A percentile compares a stretch with the other conserved stretches of the same genome.
Conservation (phyloP, 2,797 vertebrate species). For the Ammospiza maritima region DNA sequence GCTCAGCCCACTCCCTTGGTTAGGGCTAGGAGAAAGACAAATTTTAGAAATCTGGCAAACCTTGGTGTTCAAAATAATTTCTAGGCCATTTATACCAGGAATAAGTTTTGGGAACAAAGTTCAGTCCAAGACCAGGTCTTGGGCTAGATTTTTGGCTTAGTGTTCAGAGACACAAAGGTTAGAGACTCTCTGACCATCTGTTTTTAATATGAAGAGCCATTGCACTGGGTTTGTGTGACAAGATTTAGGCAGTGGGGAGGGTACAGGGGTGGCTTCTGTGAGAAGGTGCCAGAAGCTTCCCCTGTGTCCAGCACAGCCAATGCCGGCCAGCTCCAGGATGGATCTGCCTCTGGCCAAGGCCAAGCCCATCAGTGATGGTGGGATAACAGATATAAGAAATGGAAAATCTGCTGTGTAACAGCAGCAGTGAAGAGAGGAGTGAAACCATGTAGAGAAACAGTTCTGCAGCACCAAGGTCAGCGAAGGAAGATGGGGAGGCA, state of each 20-base stretch:
- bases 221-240: background rate
- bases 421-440: background rate
- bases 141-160: background rate
- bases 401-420: background rate
- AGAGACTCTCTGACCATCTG: background rate
- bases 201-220: background rate
- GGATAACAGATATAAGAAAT: background rate
- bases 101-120: background rate
- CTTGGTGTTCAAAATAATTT: background rate
- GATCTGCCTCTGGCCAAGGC: background rate
- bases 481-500: background rate
- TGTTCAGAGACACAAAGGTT: background rate
- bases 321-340: background rate
- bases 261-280: background rate
- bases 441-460: rapidly evolving
- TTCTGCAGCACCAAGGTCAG: background rate
- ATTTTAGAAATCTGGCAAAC: background rate
- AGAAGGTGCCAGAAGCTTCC: background rate
- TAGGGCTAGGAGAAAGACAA: background rate
- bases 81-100: background rate
- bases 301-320: background rate
- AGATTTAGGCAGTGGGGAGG: background rate
- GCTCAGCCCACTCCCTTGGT: background rate
- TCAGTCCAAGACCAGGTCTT: background rate
- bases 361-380: background rate